phyloP scores from a whole-genome alignment of 2,113 vertebrate species.

The Mormyrus iriodes region DNA sequence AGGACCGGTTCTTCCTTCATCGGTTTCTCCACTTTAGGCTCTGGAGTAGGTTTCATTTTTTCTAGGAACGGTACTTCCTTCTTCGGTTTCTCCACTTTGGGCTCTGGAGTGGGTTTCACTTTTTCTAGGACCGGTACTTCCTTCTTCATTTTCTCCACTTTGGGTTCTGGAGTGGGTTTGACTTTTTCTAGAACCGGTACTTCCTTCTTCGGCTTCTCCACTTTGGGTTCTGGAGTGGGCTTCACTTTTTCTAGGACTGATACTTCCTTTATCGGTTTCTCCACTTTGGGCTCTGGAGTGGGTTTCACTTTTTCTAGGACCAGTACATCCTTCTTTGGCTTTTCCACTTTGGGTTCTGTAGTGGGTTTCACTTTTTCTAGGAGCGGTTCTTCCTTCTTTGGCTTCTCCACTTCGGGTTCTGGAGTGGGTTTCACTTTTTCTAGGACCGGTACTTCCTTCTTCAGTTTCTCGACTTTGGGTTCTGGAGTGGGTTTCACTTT shows the following conservation, averaged over 20 bases:
- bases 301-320: neutral
- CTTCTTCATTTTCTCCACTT: neutral
- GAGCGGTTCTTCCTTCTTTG: neutral
- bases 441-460: neutral
- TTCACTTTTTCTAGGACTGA: neutral
- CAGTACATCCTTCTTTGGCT: neutral
- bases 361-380: neutral
- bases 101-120: neutral
- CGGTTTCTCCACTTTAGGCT: neutral
- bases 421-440: neutral
- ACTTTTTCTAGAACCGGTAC: neutral
- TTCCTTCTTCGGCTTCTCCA: neutral
- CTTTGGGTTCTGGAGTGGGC: neutral
- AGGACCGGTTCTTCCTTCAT: neutral
- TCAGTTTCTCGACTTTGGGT: neutral
- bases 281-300: neutral
- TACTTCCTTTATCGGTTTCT: neutral
- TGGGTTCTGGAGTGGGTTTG: neutral
- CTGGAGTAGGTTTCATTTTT: neutral
- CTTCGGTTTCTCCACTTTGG: neutral
- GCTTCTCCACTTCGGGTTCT: neutral
- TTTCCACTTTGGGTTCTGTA: neutral
- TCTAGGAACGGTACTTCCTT: neutral
- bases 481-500: too few relatives aligned
- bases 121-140: neutral